These are phyloP conservation scores for Riparia riparia DNA, from an alignment of 2,113 vertebrate genomes.

Conservation along the genomic window DNA sequence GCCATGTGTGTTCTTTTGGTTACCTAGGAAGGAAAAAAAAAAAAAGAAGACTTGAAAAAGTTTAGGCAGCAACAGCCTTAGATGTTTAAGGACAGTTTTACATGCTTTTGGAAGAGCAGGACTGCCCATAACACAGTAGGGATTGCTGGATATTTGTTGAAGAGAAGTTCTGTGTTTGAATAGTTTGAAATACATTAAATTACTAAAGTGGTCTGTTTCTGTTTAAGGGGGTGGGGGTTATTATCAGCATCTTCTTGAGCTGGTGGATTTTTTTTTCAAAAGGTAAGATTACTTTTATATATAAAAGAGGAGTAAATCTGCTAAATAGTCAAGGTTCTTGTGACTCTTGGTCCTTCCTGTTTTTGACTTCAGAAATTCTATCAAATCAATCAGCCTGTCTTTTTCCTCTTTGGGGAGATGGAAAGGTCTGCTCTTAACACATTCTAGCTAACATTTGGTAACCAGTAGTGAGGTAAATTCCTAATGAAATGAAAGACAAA, in stretches of 20 bases:
- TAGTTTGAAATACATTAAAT: background rate
- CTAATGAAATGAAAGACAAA: background rate
- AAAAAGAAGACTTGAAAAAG: background rate
- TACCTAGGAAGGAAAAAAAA: background rate
- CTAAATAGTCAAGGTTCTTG: background rate
- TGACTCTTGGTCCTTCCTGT: background rate
- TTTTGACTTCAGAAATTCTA: background rate
- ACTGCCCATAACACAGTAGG: background rate
- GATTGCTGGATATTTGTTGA: background rate
- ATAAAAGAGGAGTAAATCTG: background rate
- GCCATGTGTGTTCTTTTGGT: background rate
- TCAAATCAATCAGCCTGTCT: background rate
- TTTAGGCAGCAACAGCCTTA: background rate
- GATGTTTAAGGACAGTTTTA: background rate
- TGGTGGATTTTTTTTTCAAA: background rate
- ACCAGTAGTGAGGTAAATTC: background rate
- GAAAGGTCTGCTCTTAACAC: background rate
- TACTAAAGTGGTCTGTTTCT: background rate
- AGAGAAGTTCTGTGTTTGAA: background rate
- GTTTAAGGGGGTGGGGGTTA: background rate
- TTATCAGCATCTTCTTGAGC: background rate
- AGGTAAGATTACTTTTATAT: background rate
- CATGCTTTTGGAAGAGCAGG: background rate
- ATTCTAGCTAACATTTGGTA: background rate
- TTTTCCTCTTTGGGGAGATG: background rate